phyloP scores from a whole-genome alignment of 2,797 vertebrate genomes.

The Pelobates cultripes region DNA sequence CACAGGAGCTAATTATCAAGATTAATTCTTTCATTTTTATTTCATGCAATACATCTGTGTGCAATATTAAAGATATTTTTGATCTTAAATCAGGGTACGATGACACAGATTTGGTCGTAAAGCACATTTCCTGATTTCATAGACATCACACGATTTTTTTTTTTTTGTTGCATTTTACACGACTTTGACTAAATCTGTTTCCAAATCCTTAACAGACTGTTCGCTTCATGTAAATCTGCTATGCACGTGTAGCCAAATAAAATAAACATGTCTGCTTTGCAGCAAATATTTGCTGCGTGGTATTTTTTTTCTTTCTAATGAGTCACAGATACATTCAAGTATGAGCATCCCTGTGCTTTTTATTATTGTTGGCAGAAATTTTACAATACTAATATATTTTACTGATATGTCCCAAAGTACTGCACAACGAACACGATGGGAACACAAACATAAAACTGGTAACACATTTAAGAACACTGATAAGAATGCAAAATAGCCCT shows the following conservation, averaged over 20 bases:
- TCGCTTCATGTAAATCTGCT: conserved; percentile 11
- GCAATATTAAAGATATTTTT: background rate
- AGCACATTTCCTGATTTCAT: background rate
- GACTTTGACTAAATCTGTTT: background rate
- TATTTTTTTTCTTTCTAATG: conserved; percentile 6
- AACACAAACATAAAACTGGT: too few species aligned
- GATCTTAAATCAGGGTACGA: background rate
- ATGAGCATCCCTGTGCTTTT: too few species aligned
- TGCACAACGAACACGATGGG: too few species aligned
- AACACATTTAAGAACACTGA: too few species aligned
- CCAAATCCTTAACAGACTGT: conserved; percentile 23
- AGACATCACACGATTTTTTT: background rate
- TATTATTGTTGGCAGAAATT: too few species aligned
- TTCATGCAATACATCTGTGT: background rate
- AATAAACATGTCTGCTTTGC: conserved; percentile 32
- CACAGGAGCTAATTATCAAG: background rate
- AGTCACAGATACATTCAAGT: background rate
- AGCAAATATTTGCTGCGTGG: conserved; percentile 29
- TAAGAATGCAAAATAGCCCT: too few species aligned
- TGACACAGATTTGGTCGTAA: background rate
- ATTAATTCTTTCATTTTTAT: background rate
- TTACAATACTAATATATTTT: too few species aligned
- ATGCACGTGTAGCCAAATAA: conserved; percentile 8
- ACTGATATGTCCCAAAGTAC: too few species aligned
- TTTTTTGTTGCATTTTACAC: background rate